phyloP scores from a whole-genome alignment of 2,888 invertebrate genomes.

The Arrhopalites spinosus region DNA sequence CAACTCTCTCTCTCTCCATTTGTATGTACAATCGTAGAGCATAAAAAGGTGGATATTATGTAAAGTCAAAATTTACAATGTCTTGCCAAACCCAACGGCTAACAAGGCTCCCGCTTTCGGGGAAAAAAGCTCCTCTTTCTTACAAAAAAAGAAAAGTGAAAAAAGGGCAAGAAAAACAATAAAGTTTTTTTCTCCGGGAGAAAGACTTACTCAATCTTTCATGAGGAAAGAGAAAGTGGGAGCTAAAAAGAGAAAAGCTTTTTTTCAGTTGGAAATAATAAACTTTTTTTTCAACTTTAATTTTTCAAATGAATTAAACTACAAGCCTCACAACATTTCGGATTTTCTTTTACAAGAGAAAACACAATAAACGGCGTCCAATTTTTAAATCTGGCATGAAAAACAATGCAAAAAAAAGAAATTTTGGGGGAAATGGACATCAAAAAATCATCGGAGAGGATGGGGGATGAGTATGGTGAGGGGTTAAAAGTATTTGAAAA shows the following conservation, averaged over 20 bases:
- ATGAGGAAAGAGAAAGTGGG: constrained; percentile 36
- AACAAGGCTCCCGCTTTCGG: too few species aligned
- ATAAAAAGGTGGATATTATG: constrained; percentile 1
- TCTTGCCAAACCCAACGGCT: too few species aligned
- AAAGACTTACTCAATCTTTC: constrained; percentile 46
- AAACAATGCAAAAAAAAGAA: too few species aligned
- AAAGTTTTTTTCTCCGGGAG: constrained; percentile 44
- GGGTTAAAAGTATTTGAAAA: constrained; percentile 36
- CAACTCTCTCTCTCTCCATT: not conserved
- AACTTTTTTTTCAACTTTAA: too few species aligned
- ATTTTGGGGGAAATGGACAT: constrained; percentile 9
- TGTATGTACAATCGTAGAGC: not conserved
- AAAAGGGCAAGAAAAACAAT: constrained; percentile 43
- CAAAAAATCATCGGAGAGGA: constrained; percentile 34
- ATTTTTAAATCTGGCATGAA: too few species aligned
- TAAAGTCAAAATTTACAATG: constrained; percentile 5
- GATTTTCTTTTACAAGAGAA: not conserved
- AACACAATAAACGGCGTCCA: not conserved
- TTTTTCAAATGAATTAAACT: too few species aligned
- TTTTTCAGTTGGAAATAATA: not conserved
- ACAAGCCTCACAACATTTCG: too few species aligned
- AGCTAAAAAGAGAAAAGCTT: not conserved
- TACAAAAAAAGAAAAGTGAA: constrained; percentile 22
- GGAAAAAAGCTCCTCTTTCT: too few species aligned
- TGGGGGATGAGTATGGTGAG: constrained; percentile 20